Evolutionary conservation across 2,113 vertebrate species (phyloP).

Genomic region (Circaetus gallicus): DNA sequence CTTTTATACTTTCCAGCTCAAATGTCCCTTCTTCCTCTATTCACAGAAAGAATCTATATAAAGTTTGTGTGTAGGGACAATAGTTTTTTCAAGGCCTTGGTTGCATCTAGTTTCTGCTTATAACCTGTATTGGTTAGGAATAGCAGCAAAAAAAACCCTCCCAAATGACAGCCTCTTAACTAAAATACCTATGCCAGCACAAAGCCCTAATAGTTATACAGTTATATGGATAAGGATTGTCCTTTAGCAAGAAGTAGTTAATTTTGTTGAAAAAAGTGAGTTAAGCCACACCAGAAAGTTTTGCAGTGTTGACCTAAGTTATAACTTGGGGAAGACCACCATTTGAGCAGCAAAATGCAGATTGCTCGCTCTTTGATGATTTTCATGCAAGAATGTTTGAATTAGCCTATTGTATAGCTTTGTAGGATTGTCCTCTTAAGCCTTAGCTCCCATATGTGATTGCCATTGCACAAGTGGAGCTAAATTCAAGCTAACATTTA

Average conservation of each 20-base stretch:
- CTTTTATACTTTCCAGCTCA: neutral
- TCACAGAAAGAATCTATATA: neutral
- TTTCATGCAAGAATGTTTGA: neutral
- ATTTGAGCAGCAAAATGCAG: neutral
- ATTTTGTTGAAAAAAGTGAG: neutral
- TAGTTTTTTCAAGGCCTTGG: neutral
- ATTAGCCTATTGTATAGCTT: neutral
- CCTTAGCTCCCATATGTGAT: neutral
- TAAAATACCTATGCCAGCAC: neutral
- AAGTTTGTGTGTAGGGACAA: neutral
- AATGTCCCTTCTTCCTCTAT: neutral
- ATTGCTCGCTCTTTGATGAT: neutral
- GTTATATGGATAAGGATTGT: neutral
- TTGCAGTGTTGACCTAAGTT: neutral
- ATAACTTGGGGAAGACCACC: neutral
- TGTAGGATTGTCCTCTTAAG: neutral
- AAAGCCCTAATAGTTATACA: neutral
- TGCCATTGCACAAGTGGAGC: neutral
- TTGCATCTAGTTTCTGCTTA: neutral
- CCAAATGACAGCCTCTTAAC: neutral
- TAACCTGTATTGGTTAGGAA: neutral
- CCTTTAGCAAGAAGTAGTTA: neutral
- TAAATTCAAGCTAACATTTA: neutral
- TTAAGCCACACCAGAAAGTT: neutral
- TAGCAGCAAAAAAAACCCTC: fast-evolving